Base-by-base conservation (phyloP, 2,888 invertebrate species). In the Caenorhabditis macrosperma region DNA sequence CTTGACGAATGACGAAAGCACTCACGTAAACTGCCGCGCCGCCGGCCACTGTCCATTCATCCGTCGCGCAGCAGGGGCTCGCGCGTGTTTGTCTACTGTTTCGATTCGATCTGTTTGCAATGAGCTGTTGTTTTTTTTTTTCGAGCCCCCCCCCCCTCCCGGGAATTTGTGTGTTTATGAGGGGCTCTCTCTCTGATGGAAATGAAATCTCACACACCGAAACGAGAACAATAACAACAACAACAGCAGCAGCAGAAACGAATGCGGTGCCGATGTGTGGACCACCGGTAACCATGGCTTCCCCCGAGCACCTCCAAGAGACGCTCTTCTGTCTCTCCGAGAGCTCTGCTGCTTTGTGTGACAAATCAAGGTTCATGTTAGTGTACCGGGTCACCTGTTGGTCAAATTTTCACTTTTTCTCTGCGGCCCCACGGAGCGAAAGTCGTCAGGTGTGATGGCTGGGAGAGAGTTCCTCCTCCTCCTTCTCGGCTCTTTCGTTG, bases 61-160 rank as follows among this genome's bases (percentile, higher is more conserved):
- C 46, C 67, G 38, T 10, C 15, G 17, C 64, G 41, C 33, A n/a
- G n/a, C n/a, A n/a, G 46, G 26, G 41, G 5, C 30, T 9, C 30
- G 44, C n/a, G 59, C 52, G 41, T 72, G 72, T 72, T 72, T 72
- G 72, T 55, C 72, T 63, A 72, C 63, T 72, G 72, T 72, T 72
- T 72, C 72, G 48, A 48, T 48, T 48, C 33, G 63, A 72, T 72
- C 35, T 72, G 72, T 72, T 72, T 63, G 64, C 72, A 63, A 72
- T 72, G 61, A 63, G 72, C 72, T 72, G 48, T 48, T 64, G 63
- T 54, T 55, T 61, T 63, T 63, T 61, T 71, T 59, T 69, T 48
- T 46, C 24, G 28, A 12, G n/a, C n/a, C n/a, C n/a, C n/a, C n/a
- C n/a, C n/a, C n/a, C 26, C n/a, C 26, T 9, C 46, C 9, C 3